A percentile compares a stretch with the other conserved stretches of the same genome.
Evolutionary conservation across 2,797 vertebrate species (phyloP).

Genomic region (Salarias fasciatus): DNA sequence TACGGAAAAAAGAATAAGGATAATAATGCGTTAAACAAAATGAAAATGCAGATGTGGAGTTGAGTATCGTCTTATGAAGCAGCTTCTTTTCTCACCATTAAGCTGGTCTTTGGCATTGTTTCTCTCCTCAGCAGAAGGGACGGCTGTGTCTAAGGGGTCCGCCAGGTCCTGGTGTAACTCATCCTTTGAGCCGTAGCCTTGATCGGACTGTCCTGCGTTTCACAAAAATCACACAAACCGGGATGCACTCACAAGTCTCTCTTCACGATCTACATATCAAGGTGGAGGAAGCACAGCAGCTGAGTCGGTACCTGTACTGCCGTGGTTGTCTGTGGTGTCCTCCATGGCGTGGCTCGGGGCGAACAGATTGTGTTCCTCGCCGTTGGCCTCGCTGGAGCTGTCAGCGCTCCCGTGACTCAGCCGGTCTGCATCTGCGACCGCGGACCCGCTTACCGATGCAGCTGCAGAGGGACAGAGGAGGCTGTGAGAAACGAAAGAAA

Average conservation of each 20-base stretch:
- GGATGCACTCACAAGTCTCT: neutral
- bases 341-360: constrained; percentile 83
- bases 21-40: neutral
- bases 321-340: constrained; percentile 85
- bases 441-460: constrained; percentile 46
- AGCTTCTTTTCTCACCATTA: constrained; percentile 70
- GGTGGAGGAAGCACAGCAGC: too few species aligned
- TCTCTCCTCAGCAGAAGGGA: constrained; percentile 60
- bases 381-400: constrained; percentile 89
- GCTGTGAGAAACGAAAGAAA: neutral
- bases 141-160: constrained; percentile 61
- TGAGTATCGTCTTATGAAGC: neutral
- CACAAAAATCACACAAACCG: neutral
- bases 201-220: constrained; percentile 89
- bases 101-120: constrained; percentile 68
- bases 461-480: constrained; percentile 29
- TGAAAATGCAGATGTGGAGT: neutral
- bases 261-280: too few species aligned
- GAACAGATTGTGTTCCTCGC: constrained; percentile 86
- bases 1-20: neutral
- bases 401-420: constrained; percentile 91
- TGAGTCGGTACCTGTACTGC: constrained; percentile 86
- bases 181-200: constrained; percentile 92
- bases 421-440: constrained; percentile 85
- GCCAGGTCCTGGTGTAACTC: constrained; percentile 85